A percentile compares a stretch with the other conserved stretches of the same genome.
Conservation (phyloP, 2,797 vertebrate genomes). For the Distichodus sexfasciatus region DNA sequence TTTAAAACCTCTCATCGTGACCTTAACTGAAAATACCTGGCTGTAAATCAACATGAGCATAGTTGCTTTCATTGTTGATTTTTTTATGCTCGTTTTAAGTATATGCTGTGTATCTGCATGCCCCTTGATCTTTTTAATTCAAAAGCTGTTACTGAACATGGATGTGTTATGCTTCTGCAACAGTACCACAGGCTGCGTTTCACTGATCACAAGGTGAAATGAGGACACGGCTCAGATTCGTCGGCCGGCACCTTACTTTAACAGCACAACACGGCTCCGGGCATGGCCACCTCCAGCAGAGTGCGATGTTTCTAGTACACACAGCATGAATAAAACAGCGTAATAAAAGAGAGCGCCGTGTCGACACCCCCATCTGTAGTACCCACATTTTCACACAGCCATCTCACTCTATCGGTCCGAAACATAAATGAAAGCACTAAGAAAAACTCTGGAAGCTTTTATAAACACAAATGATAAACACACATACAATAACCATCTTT, state of each 20-base stretch:
- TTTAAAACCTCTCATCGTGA: neutral
- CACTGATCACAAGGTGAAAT: constrained; percentile 12
- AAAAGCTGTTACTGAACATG: constrained; percentile 5
- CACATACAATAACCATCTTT: neutral
- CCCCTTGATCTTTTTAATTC: constrained; percentile 12
- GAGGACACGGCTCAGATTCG: neutral
- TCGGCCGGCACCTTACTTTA: constrained; percentile 6
- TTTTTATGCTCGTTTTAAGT: constrained; percentile 13
- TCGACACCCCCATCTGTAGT: neutral
- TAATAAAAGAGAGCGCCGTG: constrained; percentile 14
- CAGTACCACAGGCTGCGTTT: neutral
- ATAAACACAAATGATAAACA: neutral
- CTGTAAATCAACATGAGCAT: constrained; percentile 2
- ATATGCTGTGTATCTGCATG: neutral
- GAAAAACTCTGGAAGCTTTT: constrained; percentile 9
- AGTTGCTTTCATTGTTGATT: neutral
- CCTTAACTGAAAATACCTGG: constrained; percentile 9
- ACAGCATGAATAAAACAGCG: constrained; percentile 29
- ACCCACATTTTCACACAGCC: constrained; percentile 21
- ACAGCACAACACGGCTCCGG: neutral
- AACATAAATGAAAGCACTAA: neutral
- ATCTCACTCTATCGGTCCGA: neutral
- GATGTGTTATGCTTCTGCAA: neutral
- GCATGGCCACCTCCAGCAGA: constrained; percentile 39
- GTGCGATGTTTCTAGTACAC: constrained; percentile 32